Base-by-base conservation (phyloP, 2,113 vertebrate genomes). In the Vulpes vulpes region DNA sequence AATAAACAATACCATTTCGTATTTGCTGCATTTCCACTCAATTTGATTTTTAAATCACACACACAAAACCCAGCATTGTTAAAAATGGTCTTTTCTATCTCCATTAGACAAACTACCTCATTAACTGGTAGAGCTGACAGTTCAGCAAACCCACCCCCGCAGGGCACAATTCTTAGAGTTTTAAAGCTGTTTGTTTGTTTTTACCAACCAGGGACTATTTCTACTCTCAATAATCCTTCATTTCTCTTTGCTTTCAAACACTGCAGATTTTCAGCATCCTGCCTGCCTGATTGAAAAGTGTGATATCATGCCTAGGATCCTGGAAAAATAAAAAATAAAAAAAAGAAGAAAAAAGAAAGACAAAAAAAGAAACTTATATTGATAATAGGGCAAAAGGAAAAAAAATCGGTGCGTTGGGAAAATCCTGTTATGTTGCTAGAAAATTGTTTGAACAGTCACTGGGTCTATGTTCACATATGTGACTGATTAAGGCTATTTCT, bases 1-100 rank as follows among this genome's bases (percentile, higher is more conserved):
- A 98, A 95, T 93, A 95, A 98, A 93, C 95, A 94, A 91, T 62
- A 15, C 86, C 88, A 80, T 95, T 97, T 95, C 94, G 93, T 86
- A 91, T 98, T 80, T 93, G 89, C 85, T 94, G 94, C 82, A 64
- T 96, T 94, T 97, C 92, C 94, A 97, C 92, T 94, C 94, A 89
- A 97, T 98, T 94, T 98, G 97, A 95, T 96, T 97, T 97, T 98
- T 79, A 97, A 97, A 96, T 86, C 94, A 59, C 95, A 89, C 67
- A 97, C 85, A 98, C 97, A 96, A 96, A 95, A 93, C 93, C 35
- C 62, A 60, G 78, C 93, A 92, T 97, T 97, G 95, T 97, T 97
- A 93, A 84, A 97, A 96, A 89, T 35, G 86, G 94, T 80, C 95
- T 93, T 94, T 96, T 97, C 81, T 94, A 83, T 94, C 82, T 96